Evolutionary conservation across 1,140 invertebrate genomes (phyloP), one percentile per base, ranked within the genome.

Genomic region (Stegodyphus mimosarum): DNA sequence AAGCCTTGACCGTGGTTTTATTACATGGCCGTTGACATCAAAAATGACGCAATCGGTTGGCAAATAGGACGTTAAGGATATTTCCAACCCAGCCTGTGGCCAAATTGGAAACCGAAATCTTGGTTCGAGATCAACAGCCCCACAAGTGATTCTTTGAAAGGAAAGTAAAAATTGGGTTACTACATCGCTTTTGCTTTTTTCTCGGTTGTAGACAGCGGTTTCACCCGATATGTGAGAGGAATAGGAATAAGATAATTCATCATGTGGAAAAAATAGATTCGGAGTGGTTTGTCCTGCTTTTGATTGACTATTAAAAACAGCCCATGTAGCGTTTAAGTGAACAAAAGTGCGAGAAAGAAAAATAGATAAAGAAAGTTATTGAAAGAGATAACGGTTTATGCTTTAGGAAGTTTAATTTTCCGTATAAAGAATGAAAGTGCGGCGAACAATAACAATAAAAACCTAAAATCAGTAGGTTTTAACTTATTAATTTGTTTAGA

Each of bases 141-240:
- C 55, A 60, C 9, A 60, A 60, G 15, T 9, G 7, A 67, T 67
- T 67, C 17, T 77, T 48, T 9, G 67, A 64, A 67, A 81, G 78
- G 78, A 81, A 81, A 81, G 78, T 81, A 81, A 81, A 81, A 81
- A 81, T 63, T 63, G 52, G 78, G 78, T 81, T 13, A 33, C 17
- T 13, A 49, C 9, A 48, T 55, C 15, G 53, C 50, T 60, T 81
- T 49, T 70, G 51, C 18, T 72, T 55, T 70, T 79, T 64, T 6
- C 66, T 78, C 13, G 15, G 6, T 64, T 33, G 51, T 60, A 13
- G 53, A 64, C 60, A 15, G 3, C 18, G 50, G 66, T 69, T 70
- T 69, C 77, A 33, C 17, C 17, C 2, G 52, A 33, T 79, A 79
- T 48, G 76, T 79, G 76, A 79, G n/a, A 18, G 18, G 77, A 63